A percentile compares a stretch with the other conserved stretches of the same genome.
phyloP scores from a whole-genome alignment of 2,113 vertebrate genomes.

The Indri indri region DNA sequence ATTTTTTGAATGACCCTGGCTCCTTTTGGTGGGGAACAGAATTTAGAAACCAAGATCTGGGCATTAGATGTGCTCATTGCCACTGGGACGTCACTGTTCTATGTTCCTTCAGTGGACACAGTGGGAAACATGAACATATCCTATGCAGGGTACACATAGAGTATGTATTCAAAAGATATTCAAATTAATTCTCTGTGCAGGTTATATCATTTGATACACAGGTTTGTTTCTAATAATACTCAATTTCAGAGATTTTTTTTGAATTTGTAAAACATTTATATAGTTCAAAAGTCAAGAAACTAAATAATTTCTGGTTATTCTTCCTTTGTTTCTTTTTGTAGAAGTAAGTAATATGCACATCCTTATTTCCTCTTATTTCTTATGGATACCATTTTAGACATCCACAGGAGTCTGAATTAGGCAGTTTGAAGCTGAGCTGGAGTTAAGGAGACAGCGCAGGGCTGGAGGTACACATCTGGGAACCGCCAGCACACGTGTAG shows the following conservation, averaged over 20 bases:
- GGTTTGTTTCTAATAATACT: background rate
- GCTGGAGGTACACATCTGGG: background rate
- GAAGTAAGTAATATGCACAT: background rate
- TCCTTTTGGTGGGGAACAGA: background rate
- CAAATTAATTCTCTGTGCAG: background rate
- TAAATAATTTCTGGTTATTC: background rate
- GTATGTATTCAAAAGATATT: background rate
- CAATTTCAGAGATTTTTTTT: background rate
- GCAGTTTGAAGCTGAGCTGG: background rate
- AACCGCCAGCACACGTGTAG: background rate
- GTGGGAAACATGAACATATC: background rate
- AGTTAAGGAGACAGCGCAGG: background rate
- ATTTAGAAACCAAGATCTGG: background rate
- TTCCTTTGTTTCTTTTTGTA: background rate
- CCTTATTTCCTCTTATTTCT: background rate
- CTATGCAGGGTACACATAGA: background rate
- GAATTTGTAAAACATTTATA: background rate
- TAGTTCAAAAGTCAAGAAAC: background rate
- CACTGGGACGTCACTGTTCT: background rate
- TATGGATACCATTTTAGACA: background rate
- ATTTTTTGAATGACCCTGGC: background rate
- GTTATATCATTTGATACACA: background rate
- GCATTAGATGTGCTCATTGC: background rate
- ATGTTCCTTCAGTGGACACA: background rate
- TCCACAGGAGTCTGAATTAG: background rate